Percentiles rank a stretch among this genome's conserved stretches.
Conservation (phyloP, 2,113 vertebrate species). For the Anhinga rufa region DNA sequence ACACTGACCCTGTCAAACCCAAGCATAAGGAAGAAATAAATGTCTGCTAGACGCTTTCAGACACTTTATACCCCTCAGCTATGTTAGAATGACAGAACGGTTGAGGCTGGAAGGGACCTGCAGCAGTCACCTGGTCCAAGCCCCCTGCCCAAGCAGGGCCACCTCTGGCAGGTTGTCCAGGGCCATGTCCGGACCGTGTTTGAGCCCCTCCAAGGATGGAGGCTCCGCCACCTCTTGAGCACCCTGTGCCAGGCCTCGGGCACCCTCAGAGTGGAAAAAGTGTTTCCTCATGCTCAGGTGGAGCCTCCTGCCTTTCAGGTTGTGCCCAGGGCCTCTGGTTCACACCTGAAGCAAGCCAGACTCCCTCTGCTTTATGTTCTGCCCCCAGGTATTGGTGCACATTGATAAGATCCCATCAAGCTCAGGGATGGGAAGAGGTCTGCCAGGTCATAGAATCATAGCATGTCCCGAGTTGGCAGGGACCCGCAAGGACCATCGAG, state of each 20-base stretch:
- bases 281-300: neutral
- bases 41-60: neutral
- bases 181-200: fast-evolving
- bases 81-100: fast-evolving
- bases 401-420: fast-evolving
- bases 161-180: fast-evolving
- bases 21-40: fast-evolving
- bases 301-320: neutral
- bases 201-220: fast-evolving
- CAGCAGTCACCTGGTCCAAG: neutral
- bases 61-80: neutral
- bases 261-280: neutral
- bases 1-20: fast-evolving
- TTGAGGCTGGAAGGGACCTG: neutral
- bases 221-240: too few species aligned
- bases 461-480: too few species aligned
- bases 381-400: neutral
- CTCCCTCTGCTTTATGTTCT: neutral
- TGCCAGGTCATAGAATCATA: too few species aligned
- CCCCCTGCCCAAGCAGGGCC: neutral
- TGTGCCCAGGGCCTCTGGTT: neutral
- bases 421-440: neutral
- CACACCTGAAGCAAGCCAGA: neutral
- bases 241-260: neutral
- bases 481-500: too few species aligned